phyloP scores from a whole-genome alignment of 2,888 invertebrate genomes.

The Hoplodrina ambigua region DNA sequence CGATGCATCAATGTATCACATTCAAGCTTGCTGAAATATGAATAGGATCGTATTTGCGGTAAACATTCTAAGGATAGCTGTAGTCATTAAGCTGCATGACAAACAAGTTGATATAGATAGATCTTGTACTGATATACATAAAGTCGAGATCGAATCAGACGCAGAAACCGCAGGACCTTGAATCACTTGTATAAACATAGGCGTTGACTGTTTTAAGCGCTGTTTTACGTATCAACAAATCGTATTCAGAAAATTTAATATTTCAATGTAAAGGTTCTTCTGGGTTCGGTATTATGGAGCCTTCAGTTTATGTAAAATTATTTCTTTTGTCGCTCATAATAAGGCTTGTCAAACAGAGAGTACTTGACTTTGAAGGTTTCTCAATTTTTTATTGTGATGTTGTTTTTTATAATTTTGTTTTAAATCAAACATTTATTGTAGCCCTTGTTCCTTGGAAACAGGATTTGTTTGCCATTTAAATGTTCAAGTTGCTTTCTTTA shows the following conservation, averaged over 20 bases:
- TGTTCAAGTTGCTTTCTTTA: not conserved
- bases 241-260: constrained; percentile 15
- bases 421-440: not conserved
- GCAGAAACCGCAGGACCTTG: constrained; percentile 68
- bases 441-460: not conserved
- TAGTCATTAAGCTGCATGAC: constrained; percentile 33
- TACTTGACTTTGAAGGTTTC: constrained; percentile 18
- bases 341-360: constrained; percentile 16
- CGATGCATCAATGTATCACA: constrained; percentile 35
- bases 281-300: constrained; percentile 11
- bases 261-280: constrained; percentile 6
- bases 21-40: constrained; percentile 26
- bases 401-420: not conserved
- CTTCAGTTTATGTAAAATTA: constrained; percentile 15
- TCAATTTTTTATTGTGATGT: constrained; percentile 11
- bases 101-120: constrained; percentile 29
- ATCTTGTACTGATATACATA: constrained; percentile 4
- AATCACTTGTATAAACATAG: constrained; percentile 36
- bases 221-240: constrained; percentile 35
- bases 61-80: constrained; percentile 23
- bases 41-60: constrained; percentile 34
- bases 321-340: constrained; percentile 25
- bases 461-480: not conserved
- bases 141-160: constrained; percentile 40
- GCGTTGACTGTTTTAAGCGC: constrained; percentile 28